Evolutionary conservation across 2,888 invertebrate species (phyloP).

Genomic region (Notodonta ziczac): DNA sequence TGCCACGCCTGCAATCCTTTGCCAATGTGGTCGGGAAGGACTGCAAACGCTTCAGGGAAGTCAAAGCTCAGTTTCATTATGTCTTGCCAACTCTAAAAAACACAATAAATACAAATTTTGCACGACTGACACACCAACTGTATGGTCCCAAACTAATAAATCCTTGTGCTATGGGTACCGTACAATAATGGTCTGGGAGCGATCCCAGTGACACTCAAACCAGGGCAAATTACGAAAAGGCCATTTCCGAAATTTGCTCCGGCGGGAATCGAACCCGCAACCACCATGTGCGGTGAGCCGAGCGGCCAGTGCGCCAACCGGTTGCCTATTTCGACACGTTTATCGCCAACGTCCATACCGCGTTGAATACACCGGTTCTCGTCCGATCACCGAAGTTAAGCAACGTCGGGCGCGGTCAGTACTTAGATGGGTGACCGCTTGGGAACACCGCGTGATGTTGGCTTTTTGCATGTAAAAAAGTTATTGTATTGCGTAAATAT

Average conservation of each 20-base stretch:
- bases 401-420: constrained; percentile 77
- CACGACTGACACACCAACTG: no score
- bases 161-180: no score
- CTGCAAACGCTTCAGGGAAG: constrained; percentile 87
- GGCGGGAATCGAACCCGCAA: no score
- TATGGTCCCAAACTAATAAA: no score
- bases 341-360: constrained; percentile 64
- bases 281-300: no score
- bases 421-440: constrained; percentile 77
- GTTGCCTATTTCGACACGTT: neutral
- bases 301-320: no score
- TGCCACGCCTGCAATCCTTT: constrained; percentile 86
- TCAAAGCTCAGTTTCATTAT: constrained; percentile 88
- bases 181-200: no score
- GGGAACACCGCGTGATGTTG: constrained; percentile 73
- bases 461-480: constrained; percentile 49
- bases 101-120: neutral
- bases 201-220: no score
- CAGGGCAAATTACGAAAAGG: no score
- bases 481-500: no score
- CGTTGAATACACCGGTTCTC: constrained; percentile 76
- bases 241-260: no score
- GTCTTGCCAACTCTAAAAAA: constrained; percentile 91
- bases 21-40: constrained; percentile 87
- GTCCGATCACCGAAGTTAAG: constrained; percentile 79